These are phyloP conservation scores for Macrosteles quadrilineatus DNA, from an alignment of 1,140 invertebrate genomes.

Conservation along the genomic window DNA sequence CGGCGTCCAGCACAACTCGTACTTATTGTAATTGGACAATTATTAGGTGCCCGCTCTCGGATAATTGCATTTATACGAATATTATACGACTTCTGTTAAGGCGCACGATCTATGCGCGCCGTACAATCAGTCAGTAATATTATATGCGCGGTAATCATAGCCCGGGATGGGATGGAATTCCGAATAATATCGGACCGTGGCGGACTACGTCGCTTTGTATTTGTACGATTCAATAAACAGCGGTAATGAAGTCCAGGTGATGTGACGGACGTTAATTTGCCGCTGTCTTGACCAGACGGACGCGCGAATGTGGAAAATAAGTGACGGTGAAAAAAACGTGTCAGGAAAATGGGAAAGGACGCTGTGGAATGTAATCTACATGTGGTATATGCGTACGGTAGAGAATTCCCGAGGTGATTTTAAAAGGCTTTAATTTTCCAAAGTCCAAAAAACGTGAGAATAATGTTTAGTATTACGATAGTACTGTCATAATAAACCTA, in stretches of 20 bases:
- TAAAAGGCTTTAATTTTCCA: no score
- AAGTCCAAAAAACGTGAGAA: no score
- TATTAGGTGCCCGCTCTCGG: conserved; percentile 23
- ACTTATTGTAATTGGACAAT: conserved; percentile 32
- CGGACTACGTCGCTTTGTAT: conserved; percentile 18
- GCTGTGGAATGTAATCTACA: no score
- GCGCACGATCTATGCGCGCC: conserved; percentile 20
- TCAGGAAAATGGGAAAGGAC: no score
- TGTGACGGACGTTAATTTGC: no score
- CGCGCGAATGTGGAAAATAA: no score
- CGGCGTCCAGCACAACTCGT: conserved; percentile 5
- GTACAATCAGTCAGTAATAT: conserved; percentile 19
- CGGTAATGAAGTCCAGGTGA: not conserved
- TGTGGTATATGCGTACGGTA: no score
- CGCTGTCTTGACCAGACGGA: no score
- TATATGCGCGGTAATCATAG: conserved; percentile 24
- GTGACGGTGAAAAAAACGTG: no score
- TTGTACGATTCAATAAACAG: conserved; percentile 32
- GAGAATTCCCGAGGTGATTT: no score
- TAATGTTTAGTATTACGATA: no score
- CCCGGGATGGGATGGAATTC: conserved; percentile 2
- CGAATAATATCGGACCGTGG: conserved; percentile 3
- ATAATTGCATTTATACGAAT: conserved; percentile 34
- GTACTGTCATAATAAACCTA: no score
- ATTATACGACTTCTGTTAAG: conserved; percentile 32